Evolutionary conservation across 2,888 invertebrate genomes (phyloP), one percentile per base, ranked within the genome.

Genomic region (Caradrina kadenii): DNA sequence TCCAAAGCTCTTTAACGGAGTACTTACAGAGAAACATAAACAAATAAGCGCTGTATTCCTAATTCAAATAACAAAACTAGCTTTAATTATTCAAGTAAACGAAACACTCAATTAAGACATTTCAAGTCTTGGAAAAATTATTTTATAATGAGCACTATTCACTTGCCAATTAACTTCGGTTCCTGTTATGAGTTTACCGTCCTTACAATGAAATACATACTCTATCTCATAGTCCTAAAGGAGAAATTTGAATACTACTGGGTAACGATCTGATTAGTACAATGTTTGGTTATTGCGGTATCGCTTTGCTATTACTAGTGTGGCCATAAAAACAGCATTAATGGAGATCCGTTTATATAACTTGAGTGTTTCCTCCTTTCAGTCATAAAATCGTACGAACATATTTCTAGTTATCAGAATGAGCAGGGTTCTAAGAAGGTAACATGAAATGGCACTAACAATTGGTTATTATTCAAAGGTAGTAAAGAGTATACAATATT

Each of bases 141-240:
- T 84, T 82, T 73, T 67, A 71, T 86, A 87, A 87, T 83, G 82
- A 87, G 74, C 76, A 64, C 79, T 79, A 83, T 86, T 88, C 81
- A 85, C 71, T 64, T 59, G 73, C 62, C 76, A 81, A 82, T 83
- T 83, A 84, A 73, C 72, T 76, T 69, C 63, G 67, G 67, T 75
- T 66, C 55, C 63, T 72, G 60, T 61, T 71, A 64, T 50, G 26
- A 69, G 56, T 54, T 68, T 26, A 13, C 11, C 17, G 4, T 31
- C 11, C 31, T 65, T 63, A n/a, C 54, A 71, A 50, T 45, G 56
- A 21, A 70, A 69, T 73, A 58, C 42, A 50, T 21, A 55, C 79
- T 52, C 15, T 76, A 72, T 35, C 17, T 1, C 3, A 8, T 7
- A n/a, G n/a, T 0, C 1, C 0, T 63, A 68, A 62, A 26, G 45